phyloP scores from a whole-genome alignment of 2,113 vertebrate genomes.

The Galeopterus variegatus region DNA sequence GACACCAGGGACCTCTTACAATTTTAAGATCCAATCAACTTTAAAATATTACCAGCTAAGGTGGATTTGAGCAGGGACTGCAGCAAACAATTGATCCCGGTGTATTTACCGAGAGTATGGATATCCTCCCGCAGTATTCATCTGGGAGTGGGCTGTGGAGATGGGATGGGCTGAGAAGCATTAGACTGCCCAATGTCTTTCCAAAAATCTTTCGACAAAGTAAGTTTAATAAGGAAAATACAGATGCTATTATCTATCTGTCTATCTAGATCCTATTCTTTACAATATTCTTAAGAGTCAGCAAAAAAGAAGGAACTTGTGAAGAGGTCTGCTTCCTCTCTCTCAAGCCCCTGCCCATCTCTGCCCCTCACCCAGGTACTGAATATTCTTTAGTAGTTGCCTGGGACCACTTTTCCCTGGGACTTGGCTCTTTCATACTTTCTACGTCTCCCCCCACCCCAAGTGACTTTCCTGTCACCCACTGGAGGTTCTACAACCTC shows the following conservation, averaged over 20 bases:
- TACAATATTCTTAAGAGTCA: conserved; percentile 15
- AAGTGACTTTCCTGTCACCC: neutral
- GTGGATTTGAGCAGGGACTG: conserved; percentile 75
- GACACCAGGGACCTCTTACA: conserved; percentile 83
- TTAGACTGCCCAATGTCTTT: neutral
- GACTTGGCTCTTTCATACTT: neutral
- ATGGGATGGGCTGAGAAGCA: neutral
- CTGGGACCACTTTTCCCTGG: neutral
- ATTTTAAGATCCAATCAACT: conserved; percentile 88
- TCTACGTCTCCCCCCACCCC: fast-evolving
- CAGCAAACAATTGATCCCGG: conserved; percentile 83
- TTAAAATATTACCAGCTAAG: conserved; percentile 86
- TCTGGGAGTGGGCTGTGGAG: neutral
- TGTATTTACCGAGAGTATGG: conserved; percentile 79
- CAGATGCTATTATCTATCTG: neutral
- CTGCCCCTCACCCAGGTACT: too few relatives aligned
- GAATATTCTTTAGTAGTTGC: neutral
- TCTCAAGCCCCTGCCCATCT: neutral
- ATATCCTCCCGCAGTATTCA: conserved; percentile 85
- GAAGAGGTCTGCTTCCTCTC: neutral
- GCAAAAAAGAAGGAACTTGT: neutral
- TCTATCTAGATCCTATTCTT: neutral
- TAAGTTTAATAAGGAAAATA: conserved; percentile 27
- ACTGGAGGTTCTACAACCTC: neutral
- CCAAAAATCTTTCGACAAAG: conserved; percentile 54